Evolutionary conservation across 2,888 invertebrate species (phyloP), one percentile per base, ranked within the genome.

Genomic region (Lithophane socia): DNA sequence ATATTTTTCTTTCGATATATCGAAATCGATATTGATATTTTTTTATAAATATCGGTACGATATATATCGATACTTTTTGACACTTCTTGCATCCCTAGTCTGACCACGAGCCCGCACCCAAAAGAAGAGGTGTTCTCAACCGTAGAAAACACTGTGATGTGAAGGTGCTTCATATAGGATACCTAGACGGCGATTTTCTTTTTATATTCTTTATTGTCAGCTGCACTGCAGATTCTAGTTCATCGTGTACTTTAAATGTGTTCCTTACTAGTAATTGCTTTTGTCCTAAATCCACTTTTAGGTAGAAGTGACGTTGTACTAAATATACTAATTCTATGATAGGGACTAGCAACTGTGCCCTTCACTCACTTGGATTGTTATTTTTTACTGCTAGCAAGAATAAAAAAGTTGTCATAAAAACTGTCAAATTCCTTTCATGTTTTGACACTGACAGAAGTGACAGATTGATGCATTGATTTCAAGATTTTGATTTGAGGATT

Each of bases 381-480:
- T 47, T 72, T 49, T 49, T 72, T 37, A n/a, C 37, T 49, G 13
- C 12, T 72, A n/a, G 71, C 71, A 71, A 71, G 12, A 67, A 29
- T 67, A 13, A 5, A 66, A 66, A 21, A 29, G 1, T n/a, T n/a
- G n/a, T 70, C 69, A 21, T 21, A 10, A 4, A 18, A 61, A 49
- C 29, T 67, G 67, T 42, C 42, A 65, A 56, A n/a, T 12, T 69
- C 13, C 9, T 44, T 66, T 70, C 29, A 47, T 68, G 47, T 47
- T 68, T 71, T 72, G 71, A 72, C 71, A 37, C 5, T 37, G 5
- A 37, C 37, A 37, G 29, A 29, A 29, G 29, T 29, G 29, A 29
- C 29, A 29, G 29, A n/a, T n/a, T 29, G 29, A 1, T 29, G 37
- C 37, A 37, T 47, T 68, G 72, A 49, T 49, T 69, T 71, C 18